Conservation (phyloP, 1,140 invertebrate genomes). For the Drosophila fuyamai region DNA sequence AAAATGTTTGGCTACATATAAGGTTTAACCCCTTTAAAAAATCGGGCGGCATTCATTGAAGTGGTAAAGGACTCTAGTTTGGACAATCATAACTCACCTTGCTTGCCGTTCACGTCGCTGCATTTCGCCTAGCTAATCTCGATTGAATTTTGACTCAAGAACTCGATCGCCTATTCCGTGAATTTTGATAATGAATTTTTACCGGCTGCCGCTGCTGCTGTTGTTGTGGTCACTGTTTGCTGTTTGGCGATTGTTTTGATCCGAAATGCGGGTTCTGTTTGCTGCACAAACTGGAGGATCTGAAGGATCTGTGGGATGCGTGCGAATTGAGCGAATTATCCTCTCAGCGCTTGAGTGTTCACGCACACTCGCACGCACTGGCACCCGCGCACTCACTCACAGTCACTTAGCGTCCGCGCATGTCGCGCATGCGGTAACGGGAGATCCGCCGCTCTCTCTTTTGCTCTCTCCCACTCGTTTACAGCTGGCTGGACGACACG, state of each 20-base stretch:
- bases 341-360: conserved; percentile 18
- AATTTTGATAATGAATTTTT: conserved; percentile 65
- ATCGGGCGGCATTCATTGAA: neutral
- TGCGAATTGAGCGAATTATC: conserved; percentile 36
- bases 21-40: neutral
- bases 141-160: conserved; percentile 65
- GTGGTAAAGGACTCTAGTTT: neutral
- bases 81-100: conserved; percentile 55
- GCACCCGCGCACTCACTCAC: conserved; percentile 38
- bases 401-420: conserved; percentile 60
- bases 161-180: conserved; percentile 54
- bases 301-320: conserved; percentile 29
- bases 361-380: conserved; percentile 26
- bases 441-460: conserved; percentile 15
- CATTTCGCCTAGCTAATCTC: conserved; percentile 52
- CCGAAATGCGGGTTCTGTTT: conserved; percentile 30
- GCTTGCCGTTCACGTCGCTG: conserved; percentile 76
- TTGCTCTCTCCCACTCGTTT: conserved; percentile 6
- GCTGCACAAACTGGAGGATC: conserved; percentile 12
- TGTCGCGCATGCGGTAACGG: conserved; percentile 68
- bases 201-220: conserved; percentile 26
- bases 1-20: too few relatives aligned
- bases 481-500: conserved; percentile 5
- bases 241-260: conserved; percentile 49
- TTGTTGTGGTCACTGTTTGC: neutral